A percentile compares a stretch with the other conserved stretches of the same genome.
phyloP scores from a whole-genome alignment of 2,888 invertebrate genomes.

The Heterodera filipjevi region DNA sequence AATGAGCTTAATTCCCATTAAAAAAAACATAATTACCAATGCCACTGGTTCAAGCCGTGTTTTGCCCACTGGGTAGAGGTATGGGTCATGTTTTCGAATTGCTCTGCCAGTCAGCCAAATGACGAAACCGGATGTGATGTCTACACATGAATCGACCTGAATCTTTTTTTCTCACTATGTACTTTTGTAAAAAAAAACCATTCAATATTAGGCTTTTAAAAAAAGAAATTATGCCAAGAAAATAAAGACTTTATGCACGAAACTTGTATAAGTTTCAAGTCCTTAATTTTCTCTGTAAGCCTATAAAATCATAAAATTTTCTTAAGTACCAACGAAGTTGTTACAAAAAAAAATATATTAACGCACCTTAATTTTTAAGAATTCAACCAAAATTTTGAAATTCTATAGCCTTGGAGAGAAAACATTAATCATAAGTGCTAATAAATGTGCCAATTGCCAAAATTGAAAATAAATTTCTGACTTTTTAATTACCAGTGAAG shows the following conservation, averaged over 20 bases:
- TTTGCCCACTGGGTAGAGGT: conserved; percentile 68
- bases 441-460: not conserved
- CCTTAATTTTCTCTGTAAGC: no score
- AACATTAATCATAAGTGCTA: no score
- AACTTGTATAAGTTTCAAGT: no score
- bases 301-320: no score
- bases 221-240: not conserved
- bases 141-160: conserved; percentile 67
- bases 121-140: conserved; percentile 67
- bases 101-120: conserved; percentile 67
- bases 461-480: not conserved
- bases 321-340: no score
- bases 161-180: not conserved
- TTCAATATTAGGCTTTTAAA: not conserved
- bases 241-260: not conserved
- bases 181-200: not conserved
- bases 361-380: no score
- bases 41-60: conserved; percentile 68
- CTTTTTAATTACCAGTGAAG: conserved; percentile 63
- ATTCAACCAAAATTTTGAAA: no score
- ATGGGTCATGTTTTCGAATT: conserved; percentile 67
- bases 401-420: no score
- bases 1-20: no score
- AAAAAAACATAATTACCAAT: conserved; percentile 54
- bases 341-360: no score